These are phyloP conservation scores for Orthosia gothica DNA, from an alignment of 2,888 invertebrate species.

Conservation along the genomic window DNA sequence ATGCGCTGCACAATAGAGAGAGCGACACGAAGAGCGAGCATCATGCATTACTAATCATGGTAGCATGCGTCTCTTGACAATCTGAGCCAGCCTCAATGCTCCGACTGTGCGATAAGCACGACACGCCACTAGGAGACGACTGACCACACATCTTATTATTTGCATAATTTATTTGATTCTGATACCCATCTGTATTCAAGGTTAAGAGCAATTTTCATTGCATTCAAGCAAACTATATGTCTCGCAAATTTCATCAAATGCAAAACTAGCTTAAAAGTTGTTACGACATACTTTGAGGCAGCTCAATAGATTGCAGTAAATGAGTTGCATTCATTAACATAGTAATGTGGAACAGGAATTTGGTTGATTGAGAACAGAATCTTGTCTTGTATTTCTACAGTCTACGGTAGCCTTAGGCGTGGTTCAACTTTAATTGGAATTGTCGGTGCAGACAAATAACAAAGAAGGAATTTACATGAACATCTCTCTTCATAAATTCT, in stretches of 20 bases:
- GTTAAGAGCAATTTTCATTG: background rate
- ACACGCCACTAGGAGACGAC: slow-evolving; percentile 40
- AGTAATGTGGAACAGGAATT: slow-evolving; percentile 65
- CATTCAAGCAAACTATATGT: background rate
- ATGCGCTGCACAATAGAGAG: slow-evolving; percentile 87
- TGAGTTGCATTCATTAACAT: slow-evolving; percentile 67
- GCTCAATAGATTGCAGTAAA: slow-evolving; percentile 56
- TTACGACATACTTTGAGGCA: slow-evolving; percentile 49
- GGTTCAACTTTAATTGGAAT: slow-evolving; percentile 61
- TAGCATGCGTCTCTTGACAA: slow-evolving; percentile 77
- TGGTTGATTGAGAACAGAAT: slow-evolving; percentile 54
- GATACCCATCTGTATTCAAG: slow-evolving; percentile 12
- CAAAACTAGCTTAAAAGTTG: slow-evolving; percentile 35
- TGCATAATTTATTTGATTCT: slow-evolving; percentile 16
- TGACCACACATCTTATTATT: slow-evolving; percentile 21
- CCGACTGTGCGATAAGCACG: slow-evolving; percentile 55
- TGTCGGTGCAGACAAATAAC: slow-evolving; percentile 52
- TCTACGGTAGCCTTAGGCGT: slow-evolving; percentile 52
- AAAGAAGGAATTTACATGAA: slow-evolving; percentile 47
- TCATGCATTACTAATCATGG: slow-evolving; percentile 86
- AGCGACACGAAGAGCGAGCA: slow-evolving; percentile 84
- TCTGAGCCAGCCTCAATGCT: slow-evolving; percentile 63
- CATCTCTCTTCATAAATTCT: slow-evolving; percentile 52
- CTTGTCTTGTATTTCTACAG: slow-evolving; percentile 41
- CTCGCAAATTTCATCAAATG: slow-evolving; percentile 18